These are phyloP conservation scores for Microcebus ravelobensis DNA, from an alignment of 2,113 vertebrate species.

Conservation along the genomic window DNA sequence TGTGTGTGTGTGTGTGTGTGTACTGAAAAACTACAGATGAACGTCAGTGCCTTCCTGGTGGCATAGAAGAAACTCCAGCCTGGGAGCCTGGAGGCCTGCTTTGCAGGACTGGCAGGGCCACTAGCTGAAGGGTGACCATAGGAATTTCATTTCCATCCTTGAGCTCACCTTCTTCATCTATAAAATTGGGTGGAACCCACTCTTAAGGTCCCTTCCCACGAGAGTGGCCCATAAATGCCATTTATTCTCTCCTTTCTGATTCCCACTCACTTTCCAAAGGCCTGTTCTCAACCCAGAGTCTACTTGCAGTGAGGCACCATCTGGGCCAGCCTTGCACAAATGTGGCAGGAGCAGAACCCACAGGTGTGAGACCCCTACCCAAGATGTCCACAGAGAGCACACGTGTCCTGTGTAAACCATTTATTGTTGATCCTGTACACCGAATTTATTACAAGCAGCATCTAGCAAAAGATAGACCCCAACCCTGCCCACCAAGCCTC, in stretches of 20 bases:
- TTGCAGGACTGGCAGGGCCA: background rate
- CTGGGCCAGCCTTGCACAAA: background rate
- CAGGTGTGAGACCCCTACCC: background rate
- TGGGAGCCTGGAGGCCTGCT: background rate
- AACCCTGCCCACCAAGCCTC: constrained; percentile 57
- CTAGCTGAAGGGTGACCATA: background rate
- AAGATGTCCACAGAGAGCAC: background rate
- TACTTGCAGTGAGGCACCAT: background rate
- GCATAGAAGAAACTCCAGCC: background rate
- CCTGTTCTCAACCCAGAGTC: background rate
- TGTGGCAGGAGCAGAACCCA: background rate
- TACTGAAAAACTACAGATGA: background rate
- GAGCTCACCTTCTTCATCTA: background rate
- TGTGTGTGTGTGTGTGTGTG: fast-evolving
- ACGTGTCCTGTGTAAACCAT: background rate
- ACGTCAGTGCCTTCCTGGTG: background rate
- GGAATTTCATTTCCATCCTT: background rate
- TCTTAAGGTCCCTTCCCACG: background rate
- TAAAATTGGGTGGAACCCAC: background rate
- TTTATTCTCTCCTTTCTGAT: background rate
- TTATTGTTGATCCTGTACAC: constrained; percentile 71
- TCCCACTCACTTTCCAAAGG: background rate
- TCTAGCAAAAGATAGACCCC: constrained; percentile 18
- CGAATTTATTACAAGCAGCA: constrained; percentile 42
- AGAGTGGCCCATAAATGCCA: background rate